Evolutionary conservation across 2,888 invertebrate genomes (phyloP), one percentile per base, ranked within the genome.

Genomic region (Ischnus inquisitorius): DNA sequence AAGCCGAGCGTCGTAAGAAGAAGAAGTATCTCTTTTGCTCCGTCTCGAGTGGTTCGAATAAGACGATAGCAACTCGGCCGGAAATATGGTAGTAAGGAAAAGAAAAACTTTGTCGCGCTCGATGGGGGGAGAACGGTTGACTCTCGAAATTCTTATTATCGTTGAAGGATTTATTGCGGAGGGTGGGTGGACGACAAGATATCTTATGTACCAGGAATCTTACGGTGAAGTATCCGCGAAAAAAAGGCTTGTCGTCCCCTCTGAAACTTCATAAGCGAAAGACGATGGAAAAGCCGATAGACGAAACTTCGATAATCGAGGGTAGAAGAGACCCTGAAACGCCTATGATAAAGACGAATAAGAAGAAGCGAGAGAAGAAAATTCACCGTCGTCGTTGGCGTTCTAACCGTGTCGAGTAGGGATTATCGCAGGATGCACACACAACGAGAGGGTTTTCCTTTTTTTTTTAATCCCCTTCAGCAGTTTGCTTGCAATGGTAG

Each of bases 351-450:
- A 75, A 64, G 51, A 69, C 34, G 64, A 41, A 19, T 28, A 69
- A 75, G 51, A 48, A 34, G 64, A 22, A 60, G 51, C 14, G 16
- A n/a, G 68, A 25, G 86, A 84, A 72, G 65, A 67, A 74, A 28
- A 74, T 85, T 85, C 10, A 48, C 85, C 83, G 75, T 84, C 80
- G 79, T 75, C 82, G 86, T 34, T 34, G 51, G 64, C 64, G 28
- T 48, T 14, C 39, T 48, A 48, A 75, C 51, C 64, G 34, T 34
- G 64, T 64, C 46, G 62, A 48, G 48, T 85, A 85, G 88, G 89
- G 88, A 89, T 89, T 88, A 89, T 88, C 87, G 78, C 85, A 79
- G 87, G 74, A 85, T 82, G 87, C 85, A 82, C 86, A 85, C 74
- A 80, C 71, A 82, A 84, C 82, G 19, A 65, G 25, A 57, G 51